Conservation (phyloP, 2,797 vertebrate species). For the Arremon brunneinucha region DNA sequence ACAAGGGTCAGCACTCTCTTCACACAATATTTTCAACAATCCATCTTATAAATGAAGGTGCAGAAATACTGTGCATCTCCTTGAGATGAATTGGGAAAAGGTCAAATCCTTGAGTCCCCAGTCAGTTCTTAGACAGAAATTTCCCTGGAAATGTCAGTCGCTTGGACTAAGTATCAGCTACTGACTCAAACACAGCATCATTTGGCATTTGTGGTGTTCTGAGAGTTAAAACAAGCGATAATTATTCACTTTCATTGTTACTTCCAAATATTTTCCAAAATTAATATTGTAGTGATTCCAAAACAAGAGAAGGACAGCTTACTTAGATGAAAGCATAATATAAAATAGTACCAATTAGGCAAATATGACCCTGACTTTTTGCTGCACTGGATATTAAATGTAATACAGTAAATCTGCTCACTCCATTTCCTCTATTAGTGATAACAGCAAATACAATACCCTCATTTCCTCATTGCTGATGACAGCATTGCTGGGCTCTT, state of each 20-base stretch:
- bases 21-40: neutral
- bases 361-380: neutral
- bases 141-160: neutral
- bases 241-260: neutral
- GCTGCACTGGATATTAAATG: neutral
- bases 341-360: neutral
- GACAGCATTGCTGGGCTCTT: neutral
- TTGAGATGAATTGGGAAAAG: neutral
- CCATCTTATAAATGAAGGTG: neutral
- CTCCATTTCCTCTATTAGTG: conserved; percentile 40
- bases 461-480: conserved; percentile 43
- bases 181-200: neutral
- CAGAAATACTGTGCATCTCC: neutral
- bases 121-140: neutral
- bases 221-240: neutral
- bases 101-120: neutral
- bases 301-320: neutral
- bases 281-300: neutral
- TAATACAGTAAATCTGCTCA: neutral
- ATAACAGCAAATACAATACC: conserved; percentile 19
- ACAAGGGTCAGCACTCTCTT: neutral
- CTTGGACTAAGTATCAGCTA: neutral
- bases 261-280: neutral
- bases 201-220: neutral
- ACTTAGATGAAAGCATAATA: neutral